A percentile compares a stretch with the other conserved stretches of the same genome.
These are phyloP conservation scores for Aromia moschata DNA, from an alignment of 2,888 invertebrate species.

Conservation along the genomic window DNA sequence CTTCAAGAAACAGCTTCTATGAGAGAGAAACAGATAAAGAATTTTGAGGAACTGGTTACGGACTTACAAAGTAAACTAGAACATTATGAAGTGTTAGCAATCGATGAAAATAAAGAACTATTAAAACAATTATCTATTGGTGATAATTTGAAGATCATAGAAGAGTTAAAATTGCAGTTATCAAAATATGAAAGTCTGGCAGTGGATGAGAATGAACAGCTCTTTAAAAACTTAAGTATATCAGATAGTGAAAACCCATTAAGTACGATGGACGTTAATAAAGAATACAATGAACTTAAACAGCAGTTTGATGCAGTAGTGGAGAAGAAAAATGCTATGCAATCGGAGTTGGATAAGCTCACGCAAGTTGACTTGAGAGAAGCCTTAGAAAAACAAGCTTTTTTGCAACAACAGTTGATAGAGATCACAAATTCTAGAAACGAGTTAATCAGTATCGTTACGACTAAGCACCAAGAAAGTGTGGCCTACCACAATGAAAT, in stretches of 20 bases:
- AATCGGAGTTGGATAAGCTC: constrained; percentile 29
- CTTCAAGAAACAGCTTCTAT: constrained; percentile 21
- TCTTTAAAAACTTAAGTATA: constrained; percentile 11
- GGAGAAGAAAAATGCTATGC: constrained; percentile 27
- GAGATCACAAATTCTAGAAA: constrained; percentile 69
- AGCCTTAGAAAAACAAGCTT: constrained; percentile 43
- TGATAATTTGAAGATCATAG: constrained; percentile 16
- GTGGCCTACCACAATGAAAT: constrained; percentile 87
- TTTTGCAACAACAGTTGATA: constrained; percentile 51
- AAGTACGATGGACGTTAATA: constrained; percentile 12
- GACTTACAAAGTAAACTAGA: constrained; percentile 40
- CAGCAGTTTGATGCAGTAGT: constrained; percentile 19
- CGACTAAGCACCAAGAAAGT: constrained; percentile 86
- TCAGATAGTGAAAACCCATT: constrained; percentile 23
- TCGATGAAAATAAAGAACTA: constrained; percentile 29
- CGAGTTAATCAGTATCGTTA: constrained; percentile 76
- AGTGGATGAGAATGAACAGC: constrained; percentile 6
- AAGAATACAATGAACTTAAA: constrained; percentile 20
- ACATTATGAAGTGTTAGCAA: constrained; percentile 32
- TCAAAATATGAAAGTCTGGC: constrained; percentile 10
- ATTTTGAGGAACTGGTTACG: constrained; percentile 29
- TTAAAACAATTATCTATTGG: constrained; percentile 8
- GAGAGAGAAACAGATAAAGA: constrained; percentile 32
- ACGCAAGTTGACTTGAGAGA: constrained; percentile 31
- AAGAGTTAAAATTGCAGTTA: constrained; percentile 11